Conservation (phyloP, 2,888 invertebrate genomes). For the Cerceris ruficornis region DNA sequence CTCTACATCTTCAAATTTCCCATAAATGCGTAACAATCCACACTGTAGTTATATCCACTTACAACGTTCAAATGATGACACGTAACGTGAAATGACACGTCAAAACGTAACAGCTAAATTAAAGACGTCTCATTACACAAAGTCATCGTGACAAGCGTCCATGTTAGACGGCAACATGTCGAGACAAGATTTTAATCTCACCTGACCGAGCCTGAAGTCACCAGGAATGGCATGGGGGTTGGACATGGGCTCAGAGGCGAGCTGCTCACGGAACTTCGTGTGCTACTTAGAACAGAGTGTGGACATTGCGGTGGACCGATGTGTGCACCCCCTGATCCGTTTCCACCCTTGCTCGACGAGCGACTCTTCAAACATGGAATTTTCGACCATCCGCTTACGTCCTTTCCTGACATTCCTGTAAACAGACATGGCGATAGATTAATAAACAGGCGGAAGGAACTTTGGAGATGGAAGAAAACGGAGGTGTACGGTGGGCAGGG, state of each 20-base stretch:
- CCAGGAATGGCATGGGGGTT: conserved; percentile 89
- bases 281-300: conserved; percentile 87
- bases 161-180: background rate
- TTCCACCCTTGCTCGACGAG: conserved; percentile 76
- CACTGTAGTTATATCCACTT: background rate
- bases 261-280: conserved; percentile 86
- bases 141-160: background rate
- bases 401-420: conserved; percentile 71
- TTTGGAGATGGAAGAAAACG: background rate
- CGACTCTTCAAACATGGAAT: conserved; percentile 75
- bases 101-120: background rate
- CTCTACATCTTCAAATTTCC: no score
- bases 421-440: conserved; percentile 15
- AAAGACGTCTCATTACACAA: background rate
- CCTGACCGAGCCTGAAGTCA: conserved; percentile 88
- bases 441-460: background rate
- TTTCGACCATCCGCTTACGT: conserved; percentile 75
- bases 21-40: no score
- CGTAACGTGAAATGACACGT: background rate
- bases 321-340: conserved; percentile 77
- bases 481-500: background rate
- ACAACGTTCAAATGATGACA: background rate
- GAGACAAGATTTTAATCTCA: conserved; percentile 74
- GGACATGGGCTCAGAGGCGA: conserved; percentile 88
- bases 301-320: conserved; percentile 88